phyloP scores from a whole-genome alignment of 2,797 vertebrate genomes.

The Catostomus latipinnis region DNA sequence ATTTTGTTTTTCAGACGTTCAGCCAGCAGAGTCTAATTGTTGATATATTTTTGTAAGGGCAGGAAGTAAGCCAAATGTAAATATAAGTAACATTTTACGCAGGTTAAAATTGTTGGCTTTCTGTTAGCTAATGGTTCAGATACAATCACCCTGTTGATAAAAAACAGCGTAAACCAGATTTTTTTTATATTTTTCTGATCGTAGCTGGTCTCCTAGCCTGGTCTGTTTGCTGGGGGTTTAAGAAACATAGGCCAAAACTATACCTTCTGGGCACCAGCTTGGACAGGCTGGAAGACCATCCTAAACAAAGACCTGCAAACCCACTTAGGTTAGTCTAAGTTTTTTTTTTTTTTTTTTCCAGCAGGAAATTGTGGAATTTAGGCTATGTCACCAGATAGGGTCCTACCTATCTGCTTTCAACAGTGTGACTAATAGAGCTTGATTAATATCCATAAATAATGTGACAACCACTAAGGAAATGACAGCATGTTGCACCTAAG shows the following conservation, averaged over 20 bases:
- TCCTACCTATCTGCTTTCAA: constrained; percentile 47
- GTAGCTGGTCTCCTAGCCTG: no score
- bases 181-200: no score
- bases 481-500: background rate
- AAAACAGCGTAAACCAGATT: no score
- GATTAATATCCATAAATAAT: constrained; percentile 12
- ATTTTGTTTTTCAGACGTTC: constrained; percentile 17
- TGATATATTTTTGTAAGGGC: constrained; percentile 26
- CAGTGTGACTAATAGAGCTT: constrained; percentile 52
- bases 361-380: constrained; percentile 43
- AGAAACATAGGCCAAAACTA: no score
- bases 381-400: constrained; percentile 53
- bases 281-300: no score
- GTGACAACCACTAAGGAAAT: background rate
- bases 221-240: no score
- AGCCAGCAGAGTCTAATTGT: constrained; percentile 3
- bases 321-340: no score
- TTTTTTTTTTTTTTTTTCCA: no score
- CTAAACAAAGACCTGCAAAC: no score
- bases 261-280: no score
- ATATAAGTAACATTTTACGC: background rate
- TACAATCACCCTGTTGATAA: background rate
- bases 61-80: constrained; percentile 22
- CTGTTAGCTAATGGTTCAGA: background rate
- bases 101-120: constrained; percentile 4